A percentile compares a stretch with the other conserved stretches of the same genome.
phyloP scores from a whole-genome alignment of 23 tunicate genomes.

The Aplidium turbinatum region DNA sequence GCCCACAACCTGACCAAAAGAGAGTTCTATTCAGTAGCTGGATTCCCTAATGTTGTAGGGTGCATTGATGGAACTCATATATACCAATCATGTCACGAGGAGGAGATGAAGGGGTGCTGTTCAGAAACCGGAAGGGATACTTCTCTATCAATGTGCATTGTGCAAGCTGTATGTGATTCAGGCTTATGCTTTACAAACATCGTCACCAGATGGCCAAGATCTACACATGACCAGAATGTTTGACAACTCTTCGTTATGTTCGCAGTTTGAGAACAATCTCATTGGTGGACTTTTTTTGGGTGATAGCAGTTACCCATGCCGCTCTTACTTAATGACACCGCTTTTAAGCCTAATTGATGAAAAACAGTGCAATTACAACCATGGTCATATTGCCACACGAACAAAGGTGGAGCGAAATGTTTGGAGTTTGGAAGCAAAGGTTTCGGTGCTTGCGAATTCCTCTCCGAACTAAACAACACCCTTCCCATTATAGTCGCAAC shows the following conservation, averaged over 20 bases:
- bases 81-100: constrained; percentile 50
- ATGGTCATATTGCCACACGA: constrained; percentile 41
- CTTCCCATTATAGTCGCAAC: constrained; percentile 47
- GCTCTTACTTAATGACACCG: constrained; percentile 64
- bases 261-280: constrained; percentile 37
- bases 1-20: neutral
- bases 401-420: constrained; percentile 22
- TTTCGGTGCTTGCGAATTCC: constrained; percentile 47
- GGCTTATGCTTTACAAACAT: constrained; percentile 43
- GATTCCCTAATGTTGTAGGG: constrained; percentile 52
- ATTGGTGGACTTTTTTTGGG: constrained; percentile 40
- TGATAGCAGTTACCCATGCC: constrained; percentile 54
- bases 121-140: constrained; percentile 39
- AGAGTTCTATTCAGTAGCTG: constrained; percentile 22
- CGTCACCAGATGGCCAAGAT: constrained; percentile 72
- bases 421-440: constrained; percentile 58
- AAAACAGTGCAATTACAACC: constrained; percentile 35
- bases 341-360: constrained; percentile 11
- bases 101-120: constrained; percentile 42
- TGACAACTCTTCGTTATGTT: constrained; percentile 30
- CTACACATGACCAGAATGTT: constrained; percentile 59
- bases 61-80: constrained; percentile 61
- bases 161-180: constrained; percentile 63
- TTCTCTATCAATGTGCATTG: constrained; percentile 69
- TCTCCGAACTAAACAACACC: constrained; percentile 39